Conservation (phyloP, 2,888 invertebrate genomes). For the Xestia xanthographa region DNA sequence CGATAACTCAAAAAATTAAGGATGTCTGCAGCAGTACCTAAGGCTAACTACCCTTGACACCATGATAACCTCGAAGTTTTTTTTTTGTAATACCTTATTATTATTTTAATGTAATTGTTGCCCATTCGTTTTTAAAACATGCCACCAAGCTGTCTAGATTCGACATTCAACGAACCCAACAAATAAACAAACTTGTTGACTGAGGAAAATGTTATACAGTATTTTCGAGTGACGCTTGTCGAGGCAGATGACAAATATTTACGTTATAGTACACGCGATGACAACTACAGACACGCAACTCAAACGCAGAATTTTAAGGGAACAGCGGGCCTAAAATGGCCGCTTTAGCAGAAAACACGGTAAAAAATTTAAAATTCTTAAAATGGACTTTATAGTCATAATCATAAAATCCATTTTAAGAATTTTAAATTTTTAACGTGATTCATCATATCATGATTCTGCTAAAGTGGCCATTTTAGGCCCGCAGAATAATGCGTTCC, state of each 20-base stretch:
- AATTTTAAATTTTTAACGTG: no score
- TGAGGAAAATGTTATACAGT: not conserved
- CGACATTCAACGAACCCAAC: slow-evolving; percentile 5
- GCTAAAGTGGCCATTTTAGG: no score
- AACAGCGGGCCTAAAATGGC: no score
- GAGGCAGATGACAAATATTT: slow-evolving; percentile 2
- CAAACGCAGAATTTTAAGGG: not conserved
- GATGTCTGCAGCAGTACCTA: not conserved
- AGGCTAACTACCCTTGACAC: not conserved
- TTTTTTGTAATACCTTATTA: not conserved
- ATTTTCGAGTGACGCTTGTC: slow-evolving; percentile 14
- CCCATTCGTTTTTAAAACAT: slow-evolving; percentile 2
- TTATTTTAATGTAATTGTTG: not conserved
- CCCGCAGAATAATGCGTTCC: not conserved
- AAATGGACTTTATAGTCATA: no score
- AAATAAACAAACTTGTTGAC: slow-evolving; percentile 13
- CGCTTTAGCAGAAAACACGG: no score
- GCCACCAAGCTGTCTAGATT: slow-evolving; percentile 15
- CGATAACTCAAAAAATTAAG: not conserved
- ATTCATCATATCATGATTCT: no score
- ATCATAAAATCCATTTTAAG: no score
- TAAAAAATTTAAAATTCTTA: no score
- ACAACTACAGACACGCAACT: slow-evolving; percentile 18
- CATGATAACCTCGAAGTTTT: not conserved
- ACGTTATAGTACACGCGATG: not conserved